Evolutionary conservation across 2,888 invertebrate genomes (phyloP), one percentile per base, ranked within the genome.

Genomic region (Osmoderma eremita): DNA sequence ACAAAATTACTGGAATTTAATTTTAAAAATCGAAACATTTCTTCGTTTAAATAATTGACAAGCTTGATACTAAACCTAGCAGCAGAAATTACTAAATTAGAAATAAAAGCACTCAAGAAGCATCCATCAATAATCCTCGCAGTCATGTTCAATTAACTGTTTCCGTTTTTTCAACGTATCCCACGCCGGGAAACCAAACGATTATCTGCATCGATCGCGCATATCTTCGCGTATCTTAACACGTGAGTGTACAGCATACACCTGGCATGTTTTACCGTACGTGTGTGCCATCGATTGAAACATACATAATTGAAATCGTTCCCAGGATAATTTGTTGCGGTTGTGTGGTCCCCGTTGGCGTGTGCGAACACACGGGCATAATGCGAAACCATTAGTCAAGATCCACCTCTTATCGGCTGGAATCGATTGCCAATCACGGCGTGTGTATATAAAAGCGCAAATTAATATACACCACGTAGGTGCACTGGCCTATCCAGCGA

Each of bases 351-450:
- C 48, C 12, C n/a, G n/a, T n/a, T 48, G 17, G 20, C 18, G 48
- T 48, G 12, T 20, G 48, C 48, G 20, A 12, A 48, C 18, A 18
- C 10, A 5, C 48, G 17, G 20, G 17, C 20, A 48, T 48, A 22
- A 48, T 48, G 48, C 48, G 17, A 48, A 48, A 20, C 48, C 48
- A 48, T 48, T 48, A 48, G 48, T 20, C 48, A 48, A 17, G 20
- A 48, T 48, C 48, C 48, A 20, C 20, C 20, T 8, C 20, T 30
- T 48, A 20, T 48, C 48, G 18, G 20, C 20, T 48, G 12, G 48
- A 48, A 48, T 48, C 48, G 48, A 20, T 20, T 48, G 48, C 48
- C 48, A 48, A 45, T 48, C 48, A 48, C 18, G 18, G 12, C 12
- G 4, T n/a, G n/a, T n/a, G n/a, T n/a, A 20, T 18, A 48, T 17